phyloP scores from a whole-genome alignment of 2,797 vertebrate species.

The Sebastes nivosus region DNA sequence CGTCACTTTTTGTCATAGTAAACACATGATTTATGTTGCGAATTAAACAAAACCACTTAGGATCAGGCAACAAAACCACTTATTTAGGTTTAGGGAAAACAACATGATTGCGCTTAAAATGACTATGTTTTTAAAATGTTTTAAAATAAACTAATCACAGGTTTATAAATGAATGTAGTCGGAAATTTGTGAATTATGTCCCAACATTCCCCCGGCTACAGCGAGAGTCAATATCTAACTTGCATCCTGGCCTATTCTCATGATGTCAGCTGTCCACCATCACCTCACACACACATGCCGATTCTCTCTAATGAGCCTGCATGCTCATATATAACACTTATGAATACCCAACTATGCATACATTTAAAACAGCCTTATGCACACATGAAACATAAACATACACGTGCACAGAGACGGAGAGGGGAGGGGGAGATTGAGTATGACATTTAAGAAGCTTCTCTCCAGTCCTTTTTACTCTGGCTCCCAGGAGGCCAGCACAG shows the following conservation, averaged over 20 bases:
- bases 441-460: conserved; percentile 49
- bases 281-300: background rate
- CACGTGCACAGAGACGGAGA: background rate
- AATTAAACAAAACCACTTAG: too few species aligned
- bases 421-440: background rate
- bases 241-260: conserved; percentile 10
- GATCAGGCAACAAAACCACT: too few species aligned
- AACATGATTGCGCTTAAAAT: too few species aligned
- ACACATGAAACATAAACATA: background rate
- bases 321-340: background rate
- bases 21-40: too few species aligned
- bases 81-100: too few species aligned
- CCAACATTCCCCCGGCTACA: background rate
- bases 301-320: background rate
- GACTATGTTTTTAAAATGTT: too few species aligned
- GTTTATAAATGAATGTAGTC: background rate
- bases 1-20: too few species aligned
- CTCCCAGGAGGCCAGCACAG: conserved; percentile 33
- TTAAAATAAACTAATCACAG: background rate
- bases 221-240: background rate
- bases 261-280: conserved; percentile 5
- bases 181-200: background rate
- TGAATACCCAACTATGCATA: background rate
- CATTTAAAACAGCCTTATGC: background rate
- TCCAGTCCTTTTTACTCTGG: conserved; percentile 23